Evolutionary conservation across 1,140 invertebrate species (phyloP).

Genomic region (Dendroctonus valens): DNA sequence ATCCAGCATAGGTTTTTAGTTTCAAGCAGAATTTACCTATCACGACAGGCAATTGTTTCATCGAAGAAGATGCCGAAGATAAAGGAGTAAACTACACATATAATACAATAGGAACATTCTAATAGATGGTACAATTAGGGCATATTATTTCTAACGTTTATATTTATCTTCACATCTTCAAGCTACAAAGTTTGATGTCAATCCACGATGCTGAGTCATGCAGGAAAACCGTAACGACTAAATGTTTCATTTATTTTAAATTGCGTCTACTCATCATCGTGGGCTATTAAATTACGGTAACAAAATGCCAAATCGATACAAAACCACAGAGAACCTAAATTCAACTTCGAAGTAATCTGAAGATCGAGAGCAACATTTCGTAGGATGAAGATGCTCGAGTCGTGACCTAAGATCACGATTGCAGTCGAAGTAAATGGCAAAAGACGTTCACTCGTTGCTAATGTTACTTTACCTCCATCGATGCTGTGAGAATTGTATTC

Average conservation of each 20-base stretch:
- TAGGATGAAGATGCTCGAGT: slow-evolving; percentile 24
- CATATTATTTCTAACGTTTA: too few relatives aligned
- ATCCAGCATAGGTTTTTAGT: too few relatives aligned
- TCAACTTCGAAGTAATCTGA: slow-evolving; percentile 20
- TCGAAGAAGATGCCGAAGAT: too few relatives aligned
- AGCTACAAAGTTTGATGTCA: not conserved
- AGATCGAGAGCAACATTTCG: slow-evolving; percentile 17
- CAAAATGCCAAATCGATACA: not conserved
- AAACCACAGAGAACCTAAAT: not conserved
- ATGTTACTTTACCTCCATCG: slow-evolving; percentile 4
- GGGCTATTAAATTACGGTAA: not conserved
- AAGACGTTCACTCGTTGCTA: slow-evolving; percentile 19
- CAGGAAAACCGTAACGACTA: not conserved
- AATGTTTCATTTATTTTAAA: not conserved
- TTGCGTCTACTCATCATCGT: not conserved
- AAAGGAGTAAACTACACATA: too few relatives aligned
- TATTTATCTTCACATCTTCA: too few relatives aligned
- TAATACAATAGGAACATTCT: too few relatives aligned
- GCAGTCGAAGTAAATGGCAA: slow-evolving; percentile 18
- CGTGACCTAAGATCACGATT: slow-evolving; percentile 29
- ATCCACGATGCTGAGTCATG: not conserved
- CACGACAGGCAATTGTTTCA: too few relatives aligned
- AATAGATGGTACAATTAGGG: too few relatives aligned
- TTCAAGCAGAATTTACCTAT: too few relatives aligned
- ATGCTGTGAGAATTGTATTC: slow-evolving; percentile 22